Conservation (phyloP, 2,113 vertebrate genomes). For the Laticauda laticaudata region DNA sequence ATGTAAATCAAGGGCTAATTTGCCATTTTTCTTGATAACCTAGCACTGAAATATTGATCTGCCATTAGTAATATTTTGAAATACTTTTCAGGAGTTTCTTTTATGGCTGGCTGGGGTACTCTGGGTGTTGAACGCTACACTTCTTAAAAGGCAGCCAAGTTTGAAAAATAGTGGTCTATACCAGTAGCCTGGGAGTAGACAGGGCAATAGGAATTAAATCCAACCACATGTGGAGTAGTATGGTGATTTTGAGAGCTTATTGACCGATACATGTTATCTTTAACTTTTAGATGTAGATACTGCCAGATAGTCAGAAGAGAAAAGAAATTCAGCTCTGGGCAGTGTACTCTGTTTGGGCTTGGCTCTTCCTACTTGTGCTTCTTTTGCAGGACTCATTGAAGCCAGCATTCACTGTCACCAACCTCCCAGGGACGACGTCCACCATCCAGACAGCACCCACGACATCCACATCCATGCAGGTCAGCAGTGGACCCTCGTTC, state of each 20-base stretch:
- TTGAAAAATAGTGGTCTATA: background rate
- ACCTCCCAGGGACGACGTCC: slow-evolving; percentile 86
- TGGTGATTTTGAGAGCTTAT: background rate
- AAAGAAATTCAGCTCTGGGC: background rate
- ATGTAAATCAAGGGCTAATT: background rate
- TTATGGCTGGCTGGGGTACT: background rate
- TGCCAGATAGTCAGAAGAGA: background rate
- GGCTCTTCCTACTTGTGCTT: slow-evolving; percentile 47
- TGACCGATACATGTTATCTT: background rate
- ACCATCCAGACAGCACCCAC: slow-evolving; percentile 87
- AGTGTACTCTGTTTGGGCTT: background rate
- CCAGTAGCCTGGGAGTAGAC: background rate
- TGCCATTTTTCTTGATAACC: background rate
- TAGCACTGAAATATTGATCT: background rate
- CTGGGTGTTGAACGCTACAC: background rate
- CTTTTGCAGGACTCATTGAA: slow-evolving; percentile 86
- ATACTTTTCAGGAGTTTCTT: background rate
- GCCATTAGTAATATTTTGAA: background rate
- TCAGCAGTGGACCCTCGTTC: slow-evolving; percentile 90
- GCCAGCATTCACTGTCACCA: slow-evolving; percentile 92
- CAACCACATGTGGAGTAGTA: background rate
- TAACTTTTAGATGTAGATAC: background rate
- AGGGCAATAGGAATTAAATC: background rate
- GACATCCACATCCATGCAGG: slow-evolving; percentile 97
- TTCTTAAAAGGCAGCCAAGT: background rate